Conservation (phyloP, 1,140 invertebrate species). For the Diorhabda sublineata region DNA sequence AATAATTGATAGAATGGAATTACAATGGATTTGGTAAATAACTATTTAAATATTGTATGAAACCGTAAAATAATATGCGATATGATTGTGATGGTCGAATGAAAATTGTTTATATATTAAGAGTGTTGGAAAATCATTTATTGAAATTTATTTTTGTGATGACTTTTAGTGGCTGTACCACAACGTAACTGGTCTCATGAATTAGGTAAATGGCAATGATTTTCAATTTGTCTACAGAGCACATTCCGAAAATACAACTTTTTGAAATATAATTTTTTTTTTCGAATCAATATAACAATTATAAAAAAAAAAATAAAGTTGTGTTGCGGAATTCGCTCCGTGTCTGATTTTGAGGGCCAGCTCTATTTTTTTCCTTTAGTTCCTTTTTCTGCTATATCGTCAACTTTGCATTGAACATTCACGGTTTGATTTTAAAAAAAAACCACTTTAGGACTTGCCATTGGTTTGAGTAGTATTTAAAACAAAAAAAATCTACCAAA, state of each 20-base stretch:
- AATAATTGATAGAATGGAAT: no score
- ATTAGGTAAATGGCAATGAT: constrained; percentile 60
- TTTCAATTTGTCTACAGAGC: constrained; percentile 38
- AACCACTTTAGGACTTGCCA: constrained; percentile 27
- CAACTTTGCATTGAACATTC: constrained; percentile 21
- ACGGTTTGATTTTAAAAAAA: constrained; percentile 18
- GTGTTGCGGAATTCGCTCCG: constrained; percentile 6
- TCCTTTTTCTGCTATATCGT: constrained; percentile 27
- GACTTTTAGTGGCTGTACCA: constrained; percentile 67
- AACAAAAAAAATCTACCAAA: constrained; percentile 18
- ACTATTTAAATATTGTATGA: no score
- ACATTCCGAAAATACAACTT: background rate
- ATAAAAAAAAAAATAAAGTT: background rate
- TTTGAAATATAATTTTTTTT: background rate
- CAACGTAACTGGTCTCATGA: constrained; percentile 70
- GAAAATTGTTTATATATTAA: no score
- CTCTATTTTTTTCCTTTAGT: constrained; percentile 35
- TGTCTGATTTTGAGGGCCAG: constrained; percentile 41
- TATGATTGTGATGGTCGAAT: no score
- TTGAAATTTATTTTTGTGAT: constrained; percentile 43
- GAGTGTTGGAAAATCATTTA: no score
- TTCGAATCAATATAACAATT: no score
- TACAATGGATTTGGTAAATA: no score
- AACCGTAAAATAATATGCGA: no score
- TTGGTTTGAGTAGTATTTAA: constrained; percentile 32